Evolutionary conservation across 2,888 invertebrate species (phyloP).

Genomic region (Abscondita cerata): DNA sequence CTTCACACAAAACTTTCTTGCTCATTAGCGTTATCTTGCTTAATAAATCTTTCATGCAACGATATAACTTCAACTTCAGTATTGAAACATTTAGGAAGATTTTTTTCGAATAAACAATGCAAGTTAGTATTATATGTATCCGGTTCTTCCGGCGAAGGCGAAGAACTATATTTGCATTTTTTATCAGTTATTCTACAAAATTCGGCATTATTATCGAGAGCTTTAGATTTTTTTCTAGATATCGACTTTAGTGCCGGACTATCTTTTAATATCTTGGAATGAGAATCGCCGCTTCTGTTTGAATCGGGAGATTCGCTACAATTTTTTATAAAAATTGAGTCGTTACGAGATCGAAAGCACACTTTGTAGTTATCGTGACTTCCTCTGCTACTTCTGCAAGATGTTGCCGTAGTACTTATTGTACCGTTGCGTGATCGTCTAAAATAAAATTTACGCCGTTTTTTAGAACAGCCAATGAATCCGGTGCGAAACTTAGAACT

Average conservation of each 20-base stretch:
- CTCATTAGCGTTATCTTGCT: slow-evolving; percentile 38
- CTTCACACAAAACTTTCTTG: slow-evolving; percentile 48
- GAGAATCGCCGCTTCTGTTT: slow-evolving; percentile 62
- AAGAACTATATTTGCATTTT: slow-evolving; percentile 24
- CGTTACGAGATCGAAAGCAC: slow-evolving; percentile 51
- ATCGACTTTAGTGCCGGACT: slow-evolving; percentile 27
- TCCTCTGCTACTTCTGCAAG: slow-evolving; percentile 53
- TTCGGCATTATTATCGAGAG: slow-evolving; percentile 11
- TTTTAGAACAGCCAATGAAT: slow-evolving; percentile 72
- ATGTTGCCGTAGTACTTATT: slow-evolving; percentile 64
- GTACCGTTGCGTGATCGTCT: slow-evolving; percentile 61
- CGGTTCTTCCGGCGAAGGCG: slow-evolving; percentile 19
- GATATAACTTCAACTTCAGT: slow-evolving; percentile 40
- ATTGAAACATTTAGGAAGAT: slow-evolving; percentile 35
- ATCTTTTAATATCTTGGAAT: slow-evolving; percentile 37
- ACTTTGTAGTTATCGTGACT: slow-evolving; percentile 52
- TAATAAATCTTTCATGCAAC: slow-evolving; percentile 42
- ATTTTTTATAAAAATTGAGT: slow-evolving; percentile 50
- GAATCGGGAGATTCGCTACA: slow-evolving; percentile 61
- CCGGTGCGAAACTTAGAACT: slow-evolving; percentile 88
- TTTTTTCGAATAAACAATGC: slow-evolving; percentile 37
- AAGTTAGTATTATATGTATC: slow-evolving; percentile 28
- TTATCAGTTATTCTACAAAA: slow-evolving; percentile 22
- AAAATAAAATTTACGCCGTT: slow-evolving; percentile 60
- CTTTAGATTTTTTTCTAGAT: slow-evolving; percentile 3